Evolutionary conservation across 2,797 vertebrate species (phyloP).

Genomic region (Sparidentex hasta): DNA sequence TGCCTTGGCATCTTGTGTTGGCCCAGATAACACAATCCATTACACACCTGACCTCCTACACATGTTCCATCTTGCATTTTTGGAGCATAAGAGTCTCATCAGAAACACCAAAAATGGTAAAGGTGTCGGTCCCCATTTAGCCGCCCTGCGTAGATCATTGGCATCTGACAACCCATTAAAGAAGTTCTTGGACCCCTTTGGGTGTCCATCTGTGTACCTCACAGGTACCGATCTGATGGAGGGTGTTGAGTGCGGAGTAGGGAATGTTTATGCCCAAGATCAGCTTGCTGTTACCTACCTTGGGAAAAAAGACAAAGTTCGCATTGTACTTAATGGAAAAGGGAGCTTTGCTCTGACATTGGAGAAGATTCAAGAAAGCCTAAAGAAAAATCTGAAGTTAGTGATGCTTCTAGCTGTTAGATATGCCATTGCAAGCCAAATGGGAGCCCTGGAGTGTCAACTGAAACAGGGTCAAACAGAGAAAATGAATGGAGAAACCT

Average conservation of each 20-base stretch:
- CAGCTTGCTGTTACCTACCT: slow-evolving; percentile 88
- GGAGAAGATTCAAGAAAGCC: slow-evolving; percentile 76
- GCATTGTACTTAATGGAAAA: slow-evolving; percentile 85
- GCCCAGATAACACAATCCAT: slow-evolving; percentile 63
- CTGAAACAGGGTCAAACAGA: slow-evolving; percentile 67
- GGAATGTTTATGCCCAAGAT: slow-evolving; percentile 87
- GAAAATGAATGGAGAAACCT: slow-evolving; percentile 58
- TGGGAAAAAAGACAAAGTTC: slow-evolving; percentile 82
- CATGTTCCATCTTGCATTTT: slow-evolving; percentile 83
- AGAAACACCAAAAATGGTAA: slow-evolving; percentile 84
- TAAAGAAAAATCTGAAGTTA: slow-evolving; percentile 79
- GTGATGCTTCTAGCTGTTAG: slow-evolving; percentile 84
- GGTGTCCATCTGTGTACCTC: slow-evolving; percentile 87
- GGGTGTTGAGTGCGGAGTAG: slow-evolving; percentile 86
- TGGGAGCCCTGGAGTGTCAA: slow-evolving; percentile 84
- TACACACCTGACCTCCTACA: slow-evolving; percentile 76
- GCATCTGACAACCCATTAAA: slow-evolving; percentile 82
- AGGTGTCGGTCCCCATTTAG: slow-evolving; percentile 86
- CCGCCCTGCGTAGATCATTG: slow-evolving; percentile 78
- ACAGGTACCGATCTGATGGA: slow-evolving; percentile 86
- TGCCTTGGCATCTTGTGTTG: slow-evolving; percentile 67
- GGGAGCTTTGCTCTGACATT: slow-evolving; percentile 81
- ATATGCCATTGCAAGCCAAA: slow-evolving; percentile 84
- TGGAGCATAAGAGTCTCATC: slow-evolving; percentile 86
- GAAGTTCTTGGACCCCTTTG: slow-evolving; percentile 84